Conservation (phyloP, 2,888 invertebrate species). For the Lasioglossum morio region DNA sequence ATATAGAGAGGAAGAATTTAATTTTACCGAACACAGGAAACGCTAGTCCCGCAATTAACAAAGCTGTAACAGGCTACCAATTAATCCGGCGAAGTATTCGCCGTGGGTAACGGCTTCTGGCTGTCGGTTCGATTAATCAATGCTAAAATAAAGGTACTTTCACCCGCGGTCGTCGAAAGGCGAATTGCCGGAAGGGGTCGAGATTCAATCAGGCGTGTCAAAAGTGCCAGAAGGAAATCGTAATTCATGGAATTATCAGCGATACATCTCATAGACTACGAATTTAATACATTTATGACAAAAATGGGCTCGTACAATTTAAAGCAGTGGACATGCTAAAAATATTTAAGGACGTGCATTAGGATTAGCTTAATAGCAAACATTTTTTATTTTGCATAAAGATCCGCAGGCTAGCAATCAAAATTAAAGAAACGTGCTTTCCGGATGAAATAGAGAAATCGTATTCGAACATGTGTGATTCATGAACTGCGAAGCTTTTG, state of each 20-base stretch:
- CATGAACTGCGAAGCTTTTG: neutral
- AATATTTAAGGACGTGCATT: no score
- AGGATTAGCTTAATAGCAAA: no score
- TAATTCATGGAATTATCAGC: neutral
- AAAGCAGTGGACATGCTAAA: no score
- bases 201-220: slow-evolving; percentile 3
- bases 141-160: slow-evolving; percentile 24
- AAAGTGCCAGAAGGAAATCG: neutral
- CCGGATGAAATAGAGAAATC: neutral
- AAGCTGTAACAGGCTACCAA: neutral
- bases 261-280: neutral
- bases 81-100: neutral
- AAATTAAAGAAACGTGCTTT: neutral
- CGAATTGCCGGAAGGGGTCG: neutral
- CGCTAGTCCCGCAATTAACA: neutral
- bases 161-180: slow-evolving; percentile 4
- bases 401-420: neutral
- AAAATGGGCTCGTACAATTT: no score
- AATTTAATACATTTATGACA: no score
- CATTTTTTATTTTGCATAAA: no score
- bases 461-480: neutral
- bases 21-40: slow-evolving; percentile 8
- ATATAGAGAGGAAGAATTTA: neutral
- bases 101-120: slow-evolving; percentile 1
- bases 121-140: slow-evolving; percentile 21